Percentiles rank a stretch among this genome's conserved stretches.
These are phyloP conservation scores for Mustelus asterias DNA, from an alignment of 2,113 vertebrate species.

Conservation along the genomic window DNA sequence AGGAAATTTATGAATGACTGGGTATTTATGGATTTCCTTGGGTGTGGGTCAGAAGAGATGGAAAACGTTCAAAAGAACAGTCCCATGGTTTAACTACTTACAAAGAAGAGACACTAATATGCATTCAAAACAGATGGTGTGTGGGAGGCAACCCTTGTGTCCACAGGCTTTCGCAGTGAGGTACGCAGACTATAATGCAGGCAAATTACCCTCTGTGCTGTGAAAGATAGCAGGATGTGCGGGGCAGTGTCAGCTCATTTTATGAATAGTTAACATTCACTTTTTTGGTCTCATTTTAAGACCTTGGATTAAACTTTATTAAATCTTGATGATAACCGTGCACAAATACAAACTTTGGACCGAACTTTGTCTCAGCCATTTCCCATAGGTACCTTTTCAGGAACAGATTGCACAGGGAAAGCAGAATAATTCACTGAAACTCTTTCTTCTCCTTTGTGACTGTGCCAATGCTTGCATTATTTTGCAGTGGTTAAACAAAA, in stretches of 20 bases:
- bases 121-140: slow-evolving; percentile 25
- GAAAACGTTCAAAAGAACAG: not conserved
- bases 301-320: not conserved
- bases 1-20: slow-evolving; percentile 20
- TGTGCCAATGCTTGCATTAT: not conserved
- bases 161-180: not conserved
- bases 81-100: not conserved
- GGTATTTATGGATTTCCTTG: not conserved
- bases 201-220: not conserved
- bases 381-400: not conserved
- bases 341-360: not conserved
- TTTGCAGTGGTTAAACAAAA: not conserved
- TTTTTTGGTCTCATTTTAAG: not conserved
- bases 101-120: not conserved
- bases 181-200: not conserved
- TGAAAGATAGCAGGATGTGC: slow-evolving; percentile 23
- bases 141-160: slow-evolving; percentile 4
- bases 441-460: no score
- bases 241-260: not conserved
- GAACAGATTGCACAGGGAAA: not conserved
- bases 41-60: not conserved
- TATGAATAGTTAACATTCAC: not conserved
- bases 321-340: not conserved
- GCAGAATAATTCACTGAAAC: not conserved
- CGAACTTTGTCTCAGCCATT: not conserved